Evolutionary conservation across 2,113 vertebrate species (phyloP), one percentile per base, ranked within the genome.

Genomic region (Haplochromis burtoni): DNA sequence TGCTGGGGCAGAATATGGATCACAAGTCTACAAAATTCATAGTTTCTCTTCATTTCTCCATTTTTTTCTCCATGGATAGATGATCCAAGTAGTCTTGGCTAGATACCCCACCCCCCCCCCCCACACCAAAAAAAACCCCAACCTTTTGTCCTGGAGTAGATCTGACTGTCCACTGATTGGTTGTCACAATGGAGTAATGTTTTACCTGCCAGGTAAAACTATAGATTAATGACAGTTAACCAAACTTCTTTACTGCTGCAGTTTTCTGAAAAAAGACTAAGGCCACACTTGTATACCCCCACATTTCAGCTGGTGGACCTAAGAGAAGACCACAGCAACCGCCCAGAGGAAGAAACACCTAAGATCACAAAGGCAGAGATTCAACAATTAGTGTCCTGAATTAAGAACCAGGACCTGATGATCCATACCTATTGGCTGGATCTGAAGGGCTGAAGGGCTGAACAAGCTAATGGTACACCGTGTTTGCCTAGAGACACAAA

Each of bases 31-130:
- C 31, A 19, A 63, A 63, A 63, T 63, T 35, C 17, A 0, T 12
- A 5, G 29, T 61, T 63, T 63, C 16, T 63, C 31, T 63, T 7
- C 16, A 2, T 63, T n/a, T 63, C 2, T n/a, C 4, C 9, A 33
- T 33, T 63, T 33, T n/a, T 0, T 63, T 19, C 7, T 3, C 0
- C 59, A 63, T 63, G 59, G 29, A 63, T 63, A 2, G 0, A 63
- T 63, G 29, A 63, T 33, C 29, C 59, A 63, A 63, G 9, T 33
- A 10, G 8, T 33, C 57, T 61, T 61, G 57, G 26, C 29, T 61
- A 33, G 57, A 61, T 0, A 5, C 54, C 2, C n/a, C n/a, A n/a
- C n/a, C n/a, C n/a, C n/a, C n/a, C n/a, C n/a, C 7, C 1, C 7
- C 1, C 6, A 35, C 54, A 6, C 29, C 8, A 14, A 14, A 14